Conservation (phyloP, 2,888 invertebrate species). For the Meteorus colon region DNA sequence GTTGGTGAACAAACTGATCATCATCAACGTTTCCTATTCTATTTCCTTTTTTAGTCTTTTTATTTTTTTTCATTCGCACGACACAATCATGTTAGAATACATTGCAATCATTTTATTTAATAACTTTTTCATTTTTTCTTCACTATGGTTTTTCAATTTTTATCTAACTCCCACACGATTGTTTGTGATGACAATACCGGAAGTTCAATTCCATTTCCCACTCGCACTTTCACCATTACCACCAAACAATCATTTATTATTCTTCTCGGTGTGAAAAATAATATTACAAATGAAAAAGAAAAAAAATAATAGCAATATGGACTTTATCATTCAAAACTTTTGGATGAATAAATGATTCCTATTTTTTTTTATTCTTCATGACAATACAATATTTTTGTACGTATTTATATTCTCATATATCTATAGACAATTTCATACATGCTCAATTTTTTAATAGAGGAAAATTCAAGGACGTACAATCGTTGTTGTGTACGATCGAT, state of each 20-base stretch:
- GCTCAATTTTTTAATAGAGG: conserved; percentile 60
- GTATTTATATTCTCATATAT: not conserved
- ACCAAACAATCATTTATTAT: not conserved
- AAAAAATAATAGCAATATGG: not conserved
- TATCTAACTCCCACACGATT: not conserved
- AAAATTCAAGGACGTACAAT: conserved; percentile 57
- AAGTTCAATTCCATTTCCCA: conserved; percentile 23
- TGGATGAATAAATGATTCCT: not conserved
- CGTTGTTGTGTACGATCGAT: conserved; percentile 52
- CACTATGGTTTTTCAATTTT: not conserved
- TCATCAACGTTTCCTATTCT: conserved; percentile 6
- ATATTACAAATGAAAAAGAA: not conserved
- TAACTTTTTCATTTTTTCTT: not conserved
- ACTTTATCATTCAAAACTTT: not conserved
- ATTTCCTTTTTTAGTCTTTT: not conserved
- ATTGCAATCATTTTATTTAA: not conserved
- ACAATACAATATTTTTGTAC: not conserved
- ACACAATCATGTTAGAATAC: not conserved
- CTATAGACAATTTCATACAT: conserved; percentile 8
- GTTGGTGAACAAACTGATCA: conserved; percentile 1
- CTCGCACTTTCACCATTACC: conserved; percentile 8
- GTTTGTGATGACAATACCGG: not conserved
- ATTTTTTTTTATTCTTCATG: not conserved
- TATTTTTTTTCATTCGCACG: not conserved
- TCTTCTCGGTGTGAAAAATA: not conserved